A percentile compares a stretch with the other conserved stretches of the same genome.
phyloP scores from a whole-genome alignment of 2,113 vertebrate genomes.

The Holacanthus passer region DNA sequence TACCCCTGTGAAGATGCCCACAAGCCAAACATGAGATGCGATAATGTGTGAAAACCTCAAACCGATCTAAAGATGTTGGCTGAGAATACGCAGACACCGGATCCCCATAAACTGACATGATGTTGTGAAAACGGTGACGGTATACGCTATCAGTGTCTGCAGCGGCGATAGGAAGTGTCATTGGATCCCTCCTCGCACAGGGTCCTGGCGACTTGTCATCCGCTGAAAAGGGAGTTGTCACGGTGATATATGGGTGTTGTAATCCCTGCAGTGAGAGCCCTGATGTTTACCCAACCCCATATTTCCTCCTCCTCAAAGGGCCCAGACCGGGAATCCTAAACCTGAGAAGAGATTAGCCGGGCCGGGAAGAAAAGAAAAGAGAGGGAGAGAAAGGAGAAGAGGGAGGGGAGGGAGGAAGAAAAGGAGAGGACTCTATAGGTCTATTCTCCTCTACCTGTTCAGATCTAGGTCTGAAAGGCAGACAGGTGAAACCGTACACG shows the following conservation, averaged over 20 bases:
- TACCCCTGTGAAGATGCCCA: conserved; percentile 58
- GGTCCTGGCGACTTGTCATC: conserved; percentile 82
- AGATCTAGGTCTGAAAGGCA: conserved; percentile 75
- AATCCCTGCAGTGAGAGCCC: conserved; percentile 85
- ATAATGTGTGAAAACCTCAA: conserved; percentile 61
- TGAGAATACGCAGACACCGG: conserved; percentile 53
- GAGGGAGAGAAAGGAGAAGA: conserved; percentile 59
- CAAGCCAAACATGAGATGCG: conserved; percentile 62
- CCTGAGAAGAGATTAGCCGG: conserved; percentile 85
- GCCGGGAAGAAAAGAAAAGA: conserved; percentile 79
- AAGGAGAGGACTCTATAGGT: conserved; percentile 62
- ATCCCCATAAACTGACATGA: conserved; percentile 65
- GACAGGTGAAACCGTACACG: conserved; percentile 79
- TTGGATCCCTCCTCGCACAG: conserved; percentile 75
- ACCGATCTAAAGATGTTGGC: conserved; percentile 40
- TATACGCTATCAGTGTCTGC: conserved; percentile 72
- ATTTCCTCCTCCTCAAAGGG: conserved; percentile 86
- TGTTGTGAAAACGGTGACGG: conserved; percentile 77
- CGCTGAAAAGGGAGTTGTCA: conserved; percentile 85
- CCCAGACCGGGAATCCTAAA: conserved; percentile 81
- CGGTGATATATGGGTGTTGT: conserved; percentile 85
- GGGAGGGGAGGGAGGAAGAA: conserved; percentile 52
- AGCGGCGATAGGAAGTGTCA: conserved; percentile 82
- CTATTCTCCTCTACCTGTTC: conserved; percentile 78
- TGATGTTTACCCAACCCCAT: conserved; percentile 84